Percentiles rank a stretch among this genome's conserved stretches.
Evolutionary conservation across 2,113 vertebrate species (phyloP).

Genomic region (Hirundichthys speculiger): DNA sequence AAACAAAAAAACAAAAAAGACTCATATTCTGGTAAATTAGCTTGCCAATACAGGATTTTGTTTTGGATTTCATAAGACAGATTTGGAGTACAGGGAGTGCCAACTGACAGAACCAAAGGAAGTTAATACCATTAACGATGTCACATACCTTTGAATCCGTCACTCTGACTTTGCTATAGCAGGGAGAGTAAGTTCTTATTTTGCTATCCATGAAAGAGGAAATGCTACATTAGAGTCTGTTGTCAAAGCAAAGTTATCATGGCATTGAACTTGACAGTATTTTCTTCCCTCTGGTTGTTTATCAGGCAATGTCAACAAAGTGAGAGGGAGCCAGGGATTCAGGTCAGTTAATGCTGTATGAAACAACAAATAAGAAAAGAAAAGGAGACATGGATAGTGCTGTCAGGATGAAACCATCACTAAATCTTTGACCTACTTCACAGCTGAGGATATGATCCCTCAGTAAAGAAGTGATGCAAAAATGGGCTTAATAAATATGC

Average conservation of each 20-base stretch:
- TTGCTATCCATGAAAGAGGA: no score
- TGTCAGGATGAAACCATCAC: not conserved
- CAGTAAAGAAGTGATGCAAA: not conserved
- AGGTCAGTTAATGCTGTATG: constrained; percentile 1
- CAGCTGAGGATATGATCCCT: not conserved
- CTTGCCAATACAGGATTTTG: no score
- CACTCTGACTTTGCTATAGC: no score
- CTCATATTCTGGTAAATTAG: no score
- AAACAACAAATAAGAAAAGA: not conserved
- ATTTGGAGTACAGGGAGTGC: no score
- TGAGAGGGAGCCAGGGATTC: not conserved
- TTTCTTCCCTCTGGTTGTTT: not conserved
- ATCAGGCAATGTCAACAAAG: not conserved
- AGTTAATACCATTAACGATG: no score
- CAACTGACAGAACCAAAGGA: no score
- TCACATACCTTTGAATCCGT: no score
- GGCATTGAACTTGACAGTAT: not conserved
- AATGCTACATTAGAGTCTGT: not conserved
- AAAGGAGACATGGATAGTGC: not conserved
- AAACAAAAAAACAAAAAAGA: no score
- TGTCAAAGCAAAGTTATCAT: not conserved
- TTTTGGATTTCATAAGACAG: no score
- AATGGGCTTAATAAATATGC: not conserved
- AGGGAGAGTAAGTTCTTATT: no score
- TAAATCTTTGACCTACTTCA: not conserved